These are phyloP conservation scores for Lasiurus borealis DNA, from an alignment of 2,113 vertebrate genomes.

Conservation along the genomic window DNA sequence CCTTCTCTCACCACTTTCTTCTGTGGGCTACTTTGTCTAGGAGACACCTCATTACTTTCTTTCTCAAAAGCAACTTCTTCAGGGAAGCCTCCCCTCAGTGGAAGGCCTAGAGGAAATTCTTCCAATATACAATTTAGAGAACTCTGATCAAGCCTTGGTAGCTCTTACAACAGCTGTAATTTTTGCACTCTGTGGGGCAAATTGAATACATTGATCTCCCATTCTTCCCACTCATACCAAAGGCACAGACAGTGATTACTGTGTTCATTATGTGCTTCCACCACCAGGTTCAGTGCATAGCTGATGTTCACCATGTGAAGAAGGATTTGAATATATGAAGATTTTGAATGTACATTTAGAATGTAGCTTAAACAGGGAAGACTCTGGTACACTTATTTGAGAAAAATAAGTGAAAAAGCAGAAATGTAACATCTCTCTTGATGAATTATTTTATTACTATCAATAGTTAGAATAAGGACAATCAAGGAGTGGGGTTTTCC, in stretches of 20 bases:
- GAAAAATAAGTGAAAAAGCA: slow-evolving; percentile 20
- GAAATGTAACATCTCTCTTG: not conserved
- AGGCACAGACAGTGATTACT: not conserved
- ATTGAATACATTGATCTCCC: not conserved
- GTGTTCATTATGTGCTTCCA: not conserved
- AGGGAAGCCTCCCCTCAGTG: not conserved
- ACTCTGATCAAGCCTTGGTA: not conserved
- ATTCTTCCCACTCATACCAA: not conserved
- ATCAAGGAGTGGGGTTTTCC: not conserved
- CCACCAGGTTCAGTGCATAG: not conserved
- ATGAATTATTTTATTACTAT: not conserved
- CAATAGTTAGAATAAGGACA: not conserved
- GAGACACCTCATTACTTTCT: not conserved
- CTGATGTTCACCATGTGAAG: not conserved
- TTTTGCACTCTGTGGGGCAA: not conserved
- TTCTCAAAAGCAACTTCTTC: not conserved
- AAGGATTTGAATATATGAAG: not conserved
- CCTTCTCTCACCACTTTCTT: not conserved
- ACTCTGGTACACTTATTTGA: not conserved
- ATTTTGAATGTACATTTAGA: not conserved
- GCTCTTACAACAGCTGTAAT: not conserved
- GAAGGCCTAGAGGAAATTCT: not conserved
- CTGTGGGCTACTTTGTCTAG: not conserved
- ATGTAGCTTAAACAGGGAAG: not conserved
- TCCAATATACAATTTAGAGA: not conserved